Evolutionary conservation across 1,140 invertebrate genomes (phyloP).

Genomic region (Drosophila lacertosa): DNA sequence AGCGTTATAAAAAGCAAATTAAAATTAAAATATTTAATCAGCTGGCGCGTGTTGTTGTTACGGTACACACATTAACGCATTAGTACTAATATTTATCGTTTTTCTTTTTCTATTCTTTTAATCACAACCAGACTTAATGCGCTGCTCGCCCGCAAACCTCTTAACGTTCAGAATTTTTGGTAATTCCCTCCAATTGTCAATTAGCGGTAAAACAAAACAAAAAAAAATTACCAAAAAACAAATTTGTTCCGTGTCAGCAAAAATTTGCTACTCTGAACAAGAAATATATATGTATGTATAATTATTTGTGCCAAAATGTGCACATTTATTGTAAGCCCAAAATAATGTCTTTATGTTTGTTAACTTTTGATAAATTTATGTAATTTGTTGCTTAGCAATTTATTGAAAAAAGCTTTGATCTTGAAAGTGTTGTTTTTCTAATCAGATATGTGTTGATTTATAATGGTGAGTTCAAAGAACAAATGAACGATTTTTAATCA

Average conservation of each 20-base stretch:
- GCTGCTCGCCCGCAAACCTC: not conserved
- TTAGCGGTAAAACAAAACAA: conserved; percentile 25
- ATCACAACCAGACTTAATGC: not conserved
- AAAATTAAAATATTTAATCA: conserved; percentile 77
- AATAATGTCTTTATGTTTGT: not conserved
- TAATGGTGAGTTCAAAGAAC: not conserved
- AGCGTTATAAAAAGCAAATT: conserved; percentile 42
- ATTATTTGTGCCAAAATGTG: not conserved
- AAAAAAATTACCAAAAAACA: no score
- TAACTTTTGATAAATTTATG: not conserved
- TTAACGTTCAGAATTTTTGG: conserved; percentile 2
- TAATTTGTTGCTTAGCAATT: not conserved
- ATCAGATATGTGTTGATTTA: not conserved
- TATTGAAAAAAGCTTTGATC: no score
- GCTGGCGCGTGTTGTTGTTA: conserved; percentile 32
- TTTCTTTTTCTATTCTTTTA: not conserved
- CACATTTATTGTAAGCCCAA: not conserved
- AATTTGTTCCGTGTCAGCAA: not conserved
- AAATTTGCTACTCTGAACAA: not conserved
- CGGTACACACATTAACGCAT: conserved; percentile 2
- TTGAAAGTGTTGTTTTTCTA: no score
- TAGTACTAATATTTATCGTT: conserved; percentile 1
- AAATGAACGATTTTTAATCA: not conserved
- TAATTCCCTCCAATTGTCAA: conserved; percentile 42
- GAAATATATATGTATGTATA: no score